These are phyloP conservation scores for Dendrolimus houi DNA, from an alignment of 2,888 invertebrate species.

Conservation along the genomic window DNA sequence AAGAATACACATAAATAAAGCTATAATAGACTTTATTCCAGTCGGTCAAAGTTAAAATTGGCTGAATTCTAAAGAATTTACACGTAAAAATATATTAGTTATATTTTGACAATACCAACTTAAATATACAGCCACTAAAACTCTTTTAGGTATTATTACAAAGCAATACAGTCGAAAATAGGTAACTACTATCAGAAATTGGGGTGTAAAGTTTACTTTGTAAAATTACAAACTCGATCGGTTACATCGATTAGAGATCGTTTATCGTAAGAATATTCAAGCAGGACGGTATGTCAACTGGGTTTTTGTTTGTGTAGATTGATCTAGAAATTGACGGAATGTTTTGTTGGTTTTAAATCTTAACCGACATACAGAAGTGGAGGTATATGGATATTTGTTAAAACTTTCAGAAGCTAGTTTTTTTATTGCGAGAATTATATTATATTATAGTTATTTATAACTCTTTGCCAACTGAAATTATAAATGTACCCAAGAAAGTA, in stretches of 20 bases:
- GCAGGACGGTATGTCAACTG: constrained; percentile 42
- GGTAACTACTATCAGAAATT: too few species aligned
- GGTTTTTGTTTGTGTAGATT: constrained; percentile 28
- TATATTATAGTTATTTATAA: too few species aligned
- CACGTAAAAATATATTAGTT: background rate
- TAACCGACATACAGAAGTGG: background rate
- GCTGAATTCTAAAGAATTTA: background rate
- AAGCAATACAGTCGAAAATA: background rate
- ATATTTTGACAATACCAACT: background rate
- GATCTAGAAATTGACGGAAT: constrained; percentile 2
- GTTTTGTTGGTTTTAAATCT: background rate
- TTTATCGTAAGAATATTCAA: constrained; percentile 55
- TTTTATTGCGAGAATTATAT: too few species aligned
- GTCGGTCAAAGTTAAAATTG: background rate
- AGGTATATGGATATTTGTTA: too few species aligned
- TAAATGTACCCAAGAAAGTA: too few species aligned
- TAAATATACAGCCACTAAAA: background rate
- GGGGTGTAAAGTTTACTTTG: background rate
- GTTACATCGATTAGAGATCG: constrained; percentile 58
- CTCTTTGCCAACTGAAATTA: too few species aligned
- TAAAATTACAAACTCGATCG: constrained; percentile 26
- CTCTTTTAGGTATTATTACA: background rate
- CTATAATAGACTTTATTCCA: background rate
- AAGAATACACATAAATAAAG: background rate
- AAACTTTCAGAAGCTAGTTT: too few species aligned